Conservation (phyloP, 1,140 invertebrate genomes). For the Aphis gossypii region DNA sequence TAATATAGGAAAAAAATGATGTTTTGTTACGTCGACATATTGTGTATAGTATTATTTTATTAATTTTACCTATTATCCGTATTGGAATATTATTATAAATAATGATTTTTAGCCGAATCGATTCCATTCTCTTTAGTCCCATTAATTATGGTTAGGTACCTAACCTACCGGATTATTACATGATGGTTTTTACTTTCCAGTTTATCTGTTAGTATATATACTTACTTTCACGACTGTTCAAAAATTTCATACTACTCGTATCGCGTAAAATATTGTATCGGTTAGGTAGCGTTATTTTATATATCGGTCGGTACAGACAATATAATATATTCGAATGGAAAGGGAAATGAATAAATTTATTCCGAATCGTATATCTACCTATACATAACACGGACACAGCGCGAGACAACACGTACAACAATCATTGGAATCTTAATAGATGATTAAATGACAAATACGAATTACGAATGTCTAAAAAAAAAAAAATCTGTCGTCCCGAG, state of each 20-base stretch:
- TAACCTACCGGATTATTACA: slow-evolving; percentile 39
- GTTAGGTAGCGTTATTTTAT: neutral
- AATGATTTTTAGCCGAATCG: neutral
- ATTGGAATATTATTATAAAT: neutral
- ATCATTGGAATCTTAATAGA: neutral
- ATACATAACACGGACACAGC: no score
- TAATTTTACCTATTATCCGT: neutral
- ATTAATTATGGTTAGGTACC: neutral
- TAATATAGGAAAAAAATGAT: neutral
- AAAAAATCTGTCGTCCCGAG: neutral
- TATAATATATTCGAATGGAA: neutral
- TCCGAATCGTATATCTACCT: neutral
- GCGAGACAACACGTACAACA: neutral
- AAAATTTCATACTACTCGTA: neutral
- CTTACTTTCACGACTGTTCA: slow-evolving; percentile 44
- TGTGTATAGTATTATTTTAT: no score
- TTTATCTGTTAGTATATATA: neutral
- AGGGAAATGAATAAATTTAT: neutral
- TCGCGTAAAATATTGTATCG: neutral
- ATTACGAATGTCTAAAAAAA: neutral
- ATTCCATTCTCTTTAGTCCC: slow-evolving; percentile 14
- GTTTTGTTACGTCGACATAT: neutral
- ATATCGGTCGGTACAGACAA: neutral
- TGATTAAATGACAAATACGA: neutral
- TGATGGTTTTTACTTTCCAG: slow-evolving; percentile 45